Conservation (phyloP, 2,113 vertebrate species). For the Pelobates fuscus region DNA sequence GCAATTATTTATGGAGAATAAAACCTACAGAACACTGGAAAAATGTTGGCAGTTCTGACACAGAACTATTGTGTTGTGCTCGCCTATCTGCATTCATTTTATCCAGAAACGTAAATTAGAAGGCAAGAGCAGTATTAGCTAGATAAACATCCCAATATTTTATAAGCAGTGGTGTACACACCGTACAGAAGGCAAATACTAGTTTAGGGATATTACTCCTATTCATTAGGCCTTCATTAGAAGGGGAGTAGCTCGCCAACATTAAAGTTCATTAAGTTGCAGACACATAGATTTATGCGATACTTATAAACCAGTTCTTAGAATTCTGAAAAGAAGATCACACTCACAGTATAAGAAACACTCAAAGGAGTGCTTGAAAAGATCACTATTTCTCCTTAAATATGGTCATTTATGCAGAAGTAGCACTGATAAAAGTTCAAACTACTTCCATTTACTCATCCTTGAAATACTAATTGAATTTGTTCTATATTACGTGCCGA, state of each 20-base stretch:
- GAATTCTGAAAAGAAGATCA: too few relatives aligned
- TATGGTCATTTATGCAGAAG: too few relatives aligned
- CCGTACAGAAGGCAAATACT: conserved; percentile 37
- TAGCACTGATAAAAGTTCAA: too few relatives aligned
- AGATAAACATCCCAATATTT: conserved; percentile 27
- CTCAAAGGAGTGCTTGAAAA: too few relatives aligned
- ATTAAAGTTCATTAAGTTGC: background rate
- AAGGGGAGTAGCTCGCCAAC: background rate
- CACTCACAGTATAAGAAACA: too few relatives aligned
- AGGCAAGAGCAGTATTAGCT: conserved; percentile 5
- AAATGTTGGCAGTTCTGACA: conserved; percentile 25
- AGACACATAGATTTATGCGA: background rate
- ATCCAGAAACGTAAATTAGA: conserved; percentile 15
- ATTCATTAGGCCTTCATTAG: background rate
- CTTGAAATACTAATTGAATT: too few relatives aligned
- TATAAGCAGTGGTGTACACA: conserved; percentile 16
- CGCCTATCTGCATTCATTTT: conserved; percentile 25
- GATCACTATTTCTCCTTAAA: too few relatives aligned
- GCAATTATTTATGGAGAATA: conserved; percentile 9
- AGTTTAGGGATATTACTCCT: background rate
- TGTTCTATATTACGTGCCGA: too few relatives aligned
- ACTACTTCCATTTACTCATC: too few relatives aligned
- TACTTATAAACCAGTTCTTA: too few relatives aligned
- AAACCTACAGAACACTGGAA: conserved; percentile 1
- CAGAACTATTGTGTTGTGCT: conserved; percentile 34